These are phyloP conservation scores for Prionace glauca DNA, from an alignment of 2,797 vertebrate species.

Conservation along the genomic window DNA sequence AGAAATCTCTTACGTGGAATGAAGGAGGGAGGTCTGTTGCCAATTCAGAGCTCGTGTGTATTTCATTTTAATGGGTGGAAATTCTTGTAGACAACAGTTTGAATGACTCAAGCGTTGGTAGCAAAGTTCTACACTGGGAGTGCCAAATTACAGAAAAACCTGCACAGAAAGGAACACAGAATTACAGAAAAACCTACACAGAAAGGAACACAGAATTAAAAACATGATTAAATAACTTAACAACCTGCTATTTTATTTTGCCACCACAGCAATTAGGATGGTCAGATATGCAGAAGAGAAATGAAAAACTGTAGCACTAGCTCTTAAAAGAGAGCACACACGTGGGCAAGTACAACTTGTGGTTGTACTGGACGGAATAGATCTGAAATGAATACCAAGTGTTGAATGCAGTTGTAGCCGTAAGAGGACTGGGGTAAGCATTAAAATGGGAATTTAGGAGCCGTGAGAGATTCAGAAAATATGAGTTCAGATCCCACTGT, in stretches of 20 bases:
- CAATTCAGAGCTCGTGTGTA: background rate
- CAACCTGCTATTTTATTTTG: slow-evolving; percentile 14
- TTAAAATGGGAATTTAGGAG: no score
- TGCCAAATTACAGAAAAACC: background rate
- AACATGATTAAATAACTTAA: background rate
- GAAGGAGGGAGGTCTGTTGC: background rate
- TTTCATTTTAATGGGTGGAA: background rate
- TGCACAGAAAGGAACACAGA: no score
- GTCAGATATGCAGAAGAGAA: background rate
- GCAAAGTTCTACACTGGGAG: background rate
- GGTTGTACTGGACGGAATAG: background rate
- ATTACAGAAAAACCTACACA: background rate
- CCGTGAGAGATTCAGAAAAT: background rate
- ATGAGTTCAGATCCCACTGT: background rate
- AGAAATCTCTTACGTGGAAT: background rate
- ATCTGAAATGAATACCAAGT: background rate
- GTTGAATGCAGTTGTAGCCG: background rate
- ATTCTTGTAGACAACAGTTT: background rate
- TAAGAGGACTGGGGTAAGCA: background rate
- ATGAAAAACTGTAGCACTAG: background rate
- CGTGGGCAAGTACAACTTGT: background rate
- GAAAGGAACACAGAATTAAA: background rate
- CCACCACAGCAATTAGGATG: background rate
- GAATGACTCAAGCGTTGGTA: no score
- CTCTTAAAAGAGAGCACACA: background rate